These are phyloP conservation scores for Rhabdomys pumilio DNA, from an alignment of 2,797 vertebrate genomes.

Conservation along the genomic window DNA sequence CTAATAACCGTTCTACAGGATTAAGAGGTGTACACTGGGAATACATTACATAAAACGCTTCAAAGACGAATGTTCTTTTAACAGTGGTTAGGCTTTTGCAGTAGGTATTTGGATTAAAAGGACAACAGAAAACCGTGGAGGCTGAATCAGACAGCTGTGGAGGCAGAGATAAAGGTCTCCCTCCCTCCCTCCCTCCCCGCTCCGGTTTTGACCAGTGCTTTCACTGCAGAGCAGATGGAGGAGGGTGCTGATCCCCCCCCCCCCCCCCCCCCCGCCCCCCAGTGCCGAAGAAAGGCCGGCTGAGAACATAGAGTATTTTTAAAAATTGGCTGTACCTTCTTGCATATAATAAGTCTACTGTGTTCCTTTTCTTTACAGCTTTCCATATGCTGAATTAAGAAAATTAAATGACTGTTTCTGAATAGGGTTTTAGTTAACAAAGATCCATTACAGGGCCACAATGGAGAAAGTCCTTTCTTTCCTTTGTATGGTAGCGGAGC, in stretches of 20 bases:
- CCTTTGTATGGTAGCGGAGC: conserved; percentile 88
- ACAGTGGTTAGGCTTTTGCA: conserved; percentile 71
- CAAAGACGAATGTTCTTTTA: conserved; percentile 75
- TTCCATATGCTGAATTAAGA: conserved; percentile 66
- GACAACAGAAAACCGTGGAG: neutral
- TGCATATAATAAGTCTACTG: conserved; percentile 64
- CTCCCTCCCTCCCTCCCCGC: no score
- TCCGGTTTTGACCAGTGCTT: conserved; percentile 63
- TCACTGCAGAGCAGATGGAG: conserved; percentile 44
- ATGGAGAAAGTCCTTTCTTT: conserved; percentile 85
- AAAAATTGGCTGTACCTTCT: conserved; percentile 67
- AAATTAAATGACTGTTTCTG: conserved; percentile 62
- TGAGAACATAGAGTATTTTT: conserved; percentile 54
- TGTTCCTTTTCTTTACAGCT: conserved; percentile 69
- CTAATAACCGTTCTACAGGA: conserved; percentile 81
- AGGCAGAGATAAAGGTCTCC: neutral
- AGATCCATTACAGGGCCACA: conserved; percentile 84
- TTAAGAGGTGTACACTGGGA: conserved; percentile 82
- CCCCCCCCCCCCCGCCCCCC: neutral
- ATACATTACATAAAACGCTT: conserved; percentile 78
- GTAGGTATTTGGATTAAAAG: conserved; percentile 68
- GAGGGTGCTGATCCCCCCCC: conserved; percentile 42
- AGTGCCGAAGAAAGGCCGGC: conserved; percentile 61
- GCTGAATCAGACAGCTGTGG: neutral
- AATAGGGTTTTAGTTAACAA: conserved; percentile 74